Base-by-base conservation (phyloP, 2,113 vertebrate species). In the Passer domesticus region DNA sequence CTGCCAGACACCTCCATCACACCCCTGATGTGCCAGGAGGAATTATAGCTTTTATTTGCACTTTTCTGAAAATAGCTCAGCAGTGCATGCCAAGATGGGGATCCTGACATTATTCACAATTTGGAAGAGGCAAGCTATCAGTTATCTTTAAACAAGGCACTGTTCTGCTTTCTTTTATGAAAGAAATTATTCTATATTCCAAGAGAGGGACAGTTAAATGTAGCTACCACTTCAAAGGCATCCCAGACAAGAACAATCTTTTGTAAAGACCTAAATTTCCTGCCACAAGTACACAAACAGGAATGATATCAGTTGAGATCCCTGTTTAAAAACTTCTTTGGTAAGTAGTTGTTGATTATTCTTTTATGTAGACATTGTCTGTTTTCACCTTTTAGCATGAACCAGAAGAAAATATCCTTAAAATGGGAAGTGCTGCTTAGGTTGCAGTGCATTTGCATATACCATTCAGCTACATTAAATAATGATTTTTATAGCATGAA, bases 1-100 rank as follows among this genome's bases (percentile, higher is more conserved):
- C 77, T 89, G 87, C 83, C 94, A 94, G 88, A 83, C 68, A 92
- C 68, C 43, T 91, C 75, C 82, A 77, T 77, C 91, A 87, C 89
- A 91, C 87, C 91, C 94, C 83, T 94, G 55, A 87, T 47, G 82
- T 77, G 59, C 87, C 59, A 92, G 81, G 35, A 83, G 52, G 24
- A 95, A 88, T 92, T 85, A 82, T 2, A 91, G 84, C 59, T 89
- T 82, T 88, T 92, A 77, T 53, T 67, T 91, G 87, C 25, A 44
- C 55, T 75, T 82, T 35, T 15, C 87, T 63, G 43, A 91, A 95
- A 96, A 94, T 58, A 85, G 70, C 82, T 87, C 59, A 47, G 82
- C 23, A 50, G 27, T 16, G 27, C 55, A 58, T 58, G 84, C 93
- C 87, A 92, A 83, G 67, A 70, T 56, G 35, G 24, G 46, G 55